Conservation (phyloP, 1,140 invertebrate genomes). For the Chironomus striatipennis region DNA sequence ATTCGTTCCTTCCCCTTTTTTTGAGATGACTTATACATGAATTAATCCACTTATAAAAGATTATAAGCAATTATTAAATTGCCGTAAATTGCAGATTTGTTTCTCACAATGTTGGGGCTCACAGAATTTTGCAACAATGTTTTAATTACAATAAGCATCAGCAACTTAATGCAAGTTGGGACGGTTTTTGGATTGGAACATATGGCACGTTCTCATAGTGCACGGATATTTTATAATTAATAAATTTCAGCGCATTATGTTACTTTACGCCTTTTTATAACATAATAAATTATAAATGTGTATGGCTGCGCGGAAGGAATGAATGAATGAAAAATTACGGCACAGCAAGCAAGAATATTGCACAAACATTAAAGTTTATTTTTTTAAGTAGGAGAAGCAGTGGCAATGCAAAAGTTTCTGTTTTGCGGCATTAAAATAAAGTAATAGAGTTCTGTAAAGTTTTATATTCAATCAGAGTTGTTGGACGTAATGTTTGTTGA, state of each 20-base stretch:
- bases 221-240: neutral
- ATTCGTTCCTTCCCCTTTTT: neutral
- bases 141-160: too few species aligned
- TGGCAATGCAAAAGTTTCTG: too few species aligned
- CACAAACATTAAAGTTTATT: too few species aligned
- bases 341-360: too few species aligned
- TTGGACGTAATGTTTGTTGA: too few species aligned
- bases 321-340: too few species aligned
- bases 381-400: too few species aligned
- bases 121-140: too few species aligned
- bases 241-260: neutral
- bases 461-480: too few species aligned
- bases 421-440: too few species aligned
- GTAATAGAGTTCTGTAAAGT: too few species aligned
- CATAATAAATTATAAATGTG: neutral
- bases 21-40: neutral
- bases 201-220: neutral
- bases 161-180: too few species aligned
- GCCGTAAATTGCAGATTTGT: neutral
- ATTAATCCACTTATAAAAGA: neutral
- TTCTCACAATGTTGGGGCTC: neutral
- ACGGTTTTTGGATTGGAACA: neutral
- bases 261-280: neutral
- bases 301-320: neutral
- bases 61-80: constrained; percentile 1